Percentiles rank a stretch among this genome's conserved stretches.
Evolutionary conservation across 2,113 vertebrate species (phyloP).

Genomic region (Myotis yumanensis): DNA sequence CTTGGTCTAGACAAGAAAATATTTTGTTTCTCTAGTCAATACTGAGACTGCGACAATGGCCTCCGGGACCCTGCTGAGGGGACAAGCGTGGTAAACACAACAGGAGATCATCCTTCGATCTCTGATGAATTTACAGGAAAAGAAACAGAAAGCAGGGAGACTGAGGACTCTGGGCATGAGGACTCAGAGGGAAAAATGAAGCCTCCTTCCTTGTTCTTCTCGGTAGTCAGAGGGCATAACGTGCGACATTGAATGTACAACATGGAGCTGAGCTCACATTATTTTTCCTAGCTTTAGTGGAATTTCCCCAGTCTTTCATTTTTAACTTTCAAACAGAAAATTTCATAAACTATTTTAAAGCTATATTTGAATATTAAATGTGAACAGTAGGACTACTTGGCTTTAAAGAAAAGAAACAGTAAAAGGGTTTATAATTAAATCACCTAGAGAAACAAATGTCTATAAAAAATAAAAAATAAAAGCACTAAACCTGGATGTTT

Average conservation of each 20-base stretch:
- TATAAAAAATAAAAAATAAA: background rate
- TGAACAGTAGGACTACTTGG: background rate
- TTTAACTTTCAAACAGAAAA: background rate
- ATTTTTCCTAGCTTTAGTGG: background rate
- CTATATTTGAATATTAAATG: background rate
- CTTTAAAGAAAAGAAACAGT: background rate
- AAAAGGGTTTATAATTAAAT: background rate
- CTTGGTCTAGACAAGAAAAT: background rate
- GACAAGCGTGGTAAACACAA: background rate
- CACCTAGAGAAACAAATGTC: background rate
- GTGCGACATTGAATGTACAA: background rate
- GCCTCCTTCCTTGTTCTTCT: background rate
- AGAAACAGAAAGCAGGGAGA: background rate
- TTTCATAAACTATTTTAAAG: background rate
- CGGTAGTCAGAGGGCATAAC: background rate
- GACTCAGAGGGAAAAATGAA: background rate
- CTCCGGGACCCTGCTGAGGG: fast-evolving
- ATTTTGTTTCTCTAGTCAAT: background rate
- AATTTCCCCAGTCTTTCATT: background rate
- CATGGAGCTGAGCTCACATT: background rate
- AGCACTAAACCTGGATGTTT: background rate
- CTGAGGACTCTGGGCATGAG: fast-evolving
- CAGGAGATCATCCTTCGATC: fast-evolving
- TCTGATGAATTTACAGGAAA: background rate
- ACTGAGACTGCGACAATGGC: fast-evolving